Conservation (phyloP, 2,113 vertebrate genomes). For the Nesogale talazaci region DNA sequence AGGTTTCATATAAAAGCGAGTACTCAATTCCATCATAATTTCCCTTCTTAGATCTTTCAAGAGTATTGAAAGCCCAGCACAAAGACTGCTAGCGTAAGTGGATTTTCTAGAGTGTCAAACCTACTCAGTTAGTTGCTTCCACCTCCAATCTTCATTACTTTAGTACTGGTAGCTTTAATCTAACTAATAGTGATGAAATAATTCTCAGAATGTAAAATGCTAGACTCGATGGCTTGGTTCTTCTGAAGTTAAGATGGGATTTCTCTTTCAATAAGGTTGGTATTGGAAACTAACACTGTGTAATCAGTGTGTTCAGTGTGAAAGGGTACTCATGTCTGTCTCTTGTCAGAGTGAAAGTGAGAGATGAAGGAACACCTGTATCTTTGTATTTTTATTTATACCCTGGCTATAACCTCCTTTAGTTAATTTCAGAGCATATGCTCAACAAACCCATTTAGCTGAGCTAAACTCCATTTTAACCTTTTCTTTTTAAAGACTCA, state of each 20-base stretch:
- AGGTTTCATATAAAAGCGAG: neutral
- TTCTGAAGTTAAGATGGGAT: neutral
- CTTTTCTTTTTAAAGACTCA: neutral
- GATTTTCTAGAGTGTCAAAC: neutral
- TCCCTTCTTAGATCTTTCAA: neutral
- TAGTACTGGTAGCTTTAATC: neutral
- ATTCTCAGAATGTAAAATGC: neutral
- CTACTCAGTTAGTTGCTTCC: neutral
- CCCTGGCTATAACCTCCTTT: fast-evolving
- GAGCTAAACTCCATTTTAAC: neutral
- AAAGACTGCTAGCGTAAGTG: fast-evolving
- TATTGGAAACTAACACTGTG: neutral
- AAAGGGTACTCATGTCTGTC: fast-evolving
- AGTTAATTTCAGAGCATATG: too few relatives aligned
- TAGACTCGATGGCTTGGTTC: neutral
- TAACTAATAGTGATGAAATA: neutral
- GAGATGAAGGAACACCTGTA: neutral
- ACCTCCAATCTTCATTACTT: neutral
- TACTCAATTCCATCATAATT: neutral
- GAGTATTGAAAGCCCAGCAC: neutral
- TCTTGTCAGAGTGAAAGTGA: neutral
- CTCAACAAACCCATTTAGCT: fast-evolving
- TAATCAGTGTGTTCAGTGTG: fast-evolving
- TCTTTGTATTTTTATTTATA: neutral
- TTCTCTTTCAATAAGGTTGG: neutral